Evolutionary conservation across 2,888 invertebrate species (phyloP).

Genomic region (Cantharis nigra): DNA sequence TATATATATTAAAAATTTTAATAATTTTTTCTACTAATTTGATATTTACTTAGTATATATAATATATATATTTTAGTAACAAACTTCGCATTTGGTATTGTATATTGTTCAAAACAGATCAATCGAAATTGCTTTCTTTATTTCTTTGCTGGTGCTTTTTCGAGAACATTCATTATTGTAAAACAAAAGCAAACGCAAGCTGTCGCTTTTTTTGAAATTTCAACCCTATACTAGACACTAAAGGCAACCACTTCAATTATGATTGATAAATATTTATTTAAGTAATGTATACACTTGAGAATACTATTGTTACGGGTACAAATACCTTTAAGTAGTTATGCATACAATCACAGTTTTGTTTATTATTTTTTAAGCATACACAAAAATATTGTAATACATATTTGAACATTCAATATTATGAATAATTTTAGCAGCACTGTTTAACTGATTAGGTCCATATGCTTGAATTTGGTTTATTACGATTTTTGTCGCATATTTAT

Average conservation of each 20-base stretch:
- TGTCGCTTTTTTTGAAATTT: conserved; percentile 14
- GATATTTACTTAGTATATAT: no score
- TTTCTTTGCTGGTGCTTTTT: conserved; percentile 13
- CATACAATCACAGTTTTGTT: neutral
- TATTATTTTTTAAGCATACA: neutral
- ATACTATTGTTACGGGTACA: conserved; percentile 18
- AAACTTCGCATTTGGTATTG: conserved; percentile 4
- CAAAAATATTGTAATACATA: neutral
- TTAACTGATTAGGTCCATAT: neutral
- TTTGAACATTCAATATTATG: neutral
- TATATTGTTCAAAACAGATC: conserved; percentile 11
- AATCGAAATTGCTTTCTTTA: conserved; percentile 21
- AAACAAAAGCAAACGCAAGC: conserved; percentile 30
- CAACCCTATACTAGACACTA: conserved; percentile 13
- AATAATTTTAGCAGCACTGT: neutral
- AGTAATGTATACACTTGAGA: conserved; percentile 34
- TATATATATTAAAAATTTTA: no score
- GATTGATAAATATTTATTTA: conserved; percentile 50
- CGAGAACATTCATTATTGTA: conserved; percentile 24
- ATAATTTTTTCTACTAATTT: no score
- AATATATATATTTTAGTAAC: neutral
- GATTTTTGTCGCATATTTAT: neutral
- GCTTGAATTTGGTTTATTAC: neutral
- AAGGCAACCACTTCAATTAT: conserved; percentile 35
- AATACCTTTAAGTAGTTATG: neutral